A percentile compares a stretch with the other conserved stretches of the same genome.
Conservation (phyloP, 2,113 vertebrate genomes). For the Cepphus grylle region DNA sequence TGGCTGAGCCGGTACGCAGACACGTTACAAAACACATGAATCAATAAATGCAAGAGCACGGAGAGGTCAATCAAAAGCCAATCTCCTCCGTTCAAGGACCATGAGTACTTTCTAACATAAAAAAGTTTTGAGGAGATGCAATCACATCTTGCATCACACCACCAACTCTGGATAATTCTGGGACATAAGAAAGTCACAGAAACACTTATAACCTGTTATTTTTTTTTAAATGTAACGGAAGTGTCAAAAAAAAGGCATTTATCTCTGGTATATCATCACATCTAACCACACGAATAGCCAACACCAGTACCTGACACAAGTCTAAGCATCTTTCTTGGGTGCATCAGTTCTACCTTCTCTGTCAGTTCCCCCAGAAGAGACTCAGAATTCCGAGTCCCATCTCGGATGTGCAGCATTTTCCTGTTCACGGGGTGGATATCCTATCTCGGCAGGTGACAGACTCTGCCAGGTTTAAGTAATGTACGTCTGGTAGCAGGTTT, state of each 20-base stretch:
- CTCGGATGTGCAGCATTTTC: fast-evolving
- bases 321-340: neutral
- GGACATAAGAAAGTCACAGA: neutral
- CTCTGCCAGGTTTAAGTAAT: neutral
- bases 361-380: neutral
- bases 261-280: neutral
- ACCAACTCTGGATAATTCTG: neutral
- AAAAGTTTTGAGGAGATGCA: neutral
- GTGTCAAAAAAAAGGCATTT: neutral
- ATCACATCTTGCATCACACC: neutral
- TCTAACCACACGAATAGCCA: neutral
- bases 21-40: neutral
- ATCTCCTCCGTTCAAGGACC: neutral
- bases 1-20: neutral
- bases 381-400: neutral
- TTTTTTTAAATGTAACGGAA: neutral
- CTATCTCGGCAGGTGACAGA: neutral
- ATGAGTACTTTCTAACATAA: neutral
- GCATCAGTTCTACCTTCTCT: neutral
- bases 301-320: neutral
- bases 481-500: fast-evolving
- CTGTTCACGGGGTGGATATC: neutral
- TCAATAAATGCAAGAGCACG: neutral
- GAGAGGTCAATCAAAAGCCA: neutral
- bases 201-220: fast-evolving